These are phyloP conservation scores for Megalops atlanticus DNA, from an alignment of 2,113 vertebrate genomes.

Conservation along the genomic window DNA sequence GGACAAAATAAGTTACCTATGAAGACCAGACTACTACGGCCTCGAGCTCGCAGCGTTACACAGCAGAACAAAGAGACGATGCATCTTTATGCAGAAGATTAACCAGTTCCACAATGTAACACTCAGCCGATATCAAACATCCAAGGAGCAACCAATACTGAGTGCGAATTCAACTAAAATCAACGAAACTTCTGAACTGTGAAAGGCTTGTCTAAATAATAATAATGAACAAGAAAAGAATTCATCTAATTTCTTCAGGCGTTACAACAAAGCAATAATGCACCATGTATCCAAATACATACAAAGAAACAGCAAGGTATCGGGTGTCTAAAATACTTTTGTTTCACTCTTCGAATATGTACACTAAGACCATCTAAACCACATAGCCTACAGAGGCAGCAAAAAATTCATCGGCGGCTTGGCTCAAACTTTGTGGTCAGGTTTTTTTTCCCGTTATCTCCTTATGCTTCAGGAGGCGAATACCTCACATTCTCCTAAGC, in stretches of 20 bases:
- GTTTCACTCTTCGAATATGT: not conserved
- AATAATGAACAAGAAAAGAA: conserved; percentile 27
- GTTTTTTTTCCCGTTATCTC: conserved; percentile 21
- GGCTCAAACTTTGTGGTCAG: conserved; percentile 47
- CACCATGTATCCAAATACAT: conserved; percentile 45
- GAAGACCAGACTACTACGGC: conserved; percentile 67
- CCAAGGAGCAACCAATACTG: conserved; percentile 37
- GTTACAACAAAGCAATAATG: conserved; percentile 52
- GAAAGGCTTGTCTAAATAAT: conserved; percentile 25
- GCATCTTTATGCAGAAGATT: conserved; percentile 67
- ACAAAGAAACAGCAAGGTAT: not conserved
- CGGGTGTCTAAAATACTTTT: not conserved
- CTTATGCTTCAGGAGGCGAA: conserved; percentile 26
- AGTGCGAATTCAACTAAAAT: conserved; percentile 38
- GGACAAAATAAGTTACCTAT: conserved; percentile 67
- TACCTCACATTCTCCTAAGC: conserved; percentile 40
- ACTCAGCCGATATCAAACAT: conserved; percentile 37
- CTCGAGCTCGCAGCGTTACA: conserved; percentile 55
- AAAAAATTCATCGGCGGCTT: conserved; percentile 2
- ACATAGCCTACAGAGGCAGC: conserved; percentile 31
- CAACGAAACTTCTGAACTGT: conserved; percentile 17
- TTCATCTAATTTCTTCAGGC: conserved; percentile 39
- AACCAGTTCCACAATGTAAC: conserved; percentile 55
- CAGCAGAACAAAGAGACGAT: conserved; percentile 68
- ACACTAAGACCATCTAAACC: conserved; percentile 26